Evolutionary conservation across 2,797 vertebrate species (phyloP).

Genomic region (Emydoidea blandingii): DNA sequence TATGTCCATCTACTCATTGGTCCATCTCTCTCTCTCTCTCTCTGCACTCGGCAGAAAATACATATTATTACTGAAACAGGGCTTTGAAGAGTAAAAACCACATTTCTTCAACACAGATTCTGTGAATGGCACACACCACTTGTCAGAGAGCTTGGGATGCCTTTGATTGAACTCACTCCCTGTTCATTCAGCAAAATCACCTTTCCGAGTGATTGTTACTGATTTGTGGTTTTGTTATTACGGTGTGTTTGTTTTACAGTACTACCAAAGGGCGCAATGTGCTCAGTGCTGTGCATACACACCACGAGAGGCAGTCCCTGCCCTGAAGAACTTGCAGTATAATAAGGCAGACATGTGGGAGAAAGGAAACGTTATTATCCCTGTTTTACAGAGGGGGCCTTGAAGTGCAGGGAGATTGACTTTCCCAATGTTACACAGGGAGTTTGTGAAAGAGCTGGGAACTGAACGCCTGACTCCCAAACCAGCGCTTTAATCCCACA

Average conservation of each 20-base stretch:
- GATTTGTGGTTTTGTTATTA: background rate
- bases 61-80: background rate
- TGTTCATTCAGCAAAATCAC: background rate
- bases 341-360: background rate
- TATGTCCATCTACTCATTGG: background rate
- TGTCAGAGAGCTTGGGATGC: background rate
- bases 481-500: background rate
- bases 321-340: background rate
- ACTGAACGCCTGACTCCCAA: background rate
- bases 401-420: background rate
- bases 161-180: background rate
- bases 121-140: accelerated
- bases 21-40: accelerated
- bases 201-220: background rate
- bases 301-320: background rate
- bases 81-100: background rate
- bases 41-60: background rate
- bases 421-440: background rate
- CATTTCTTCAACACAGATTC: background rate
- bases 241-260: background rate
- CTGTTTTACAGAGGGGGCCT: background rate
- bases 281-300: background rate
- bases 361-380: background rate
- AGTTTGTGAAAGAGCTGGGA: background rate
- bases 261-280: too few species aligned